phyloP scores from a whole-genome alignment of 2,113 vertebrate species.

The Miniopterus natalensis region DNA sequence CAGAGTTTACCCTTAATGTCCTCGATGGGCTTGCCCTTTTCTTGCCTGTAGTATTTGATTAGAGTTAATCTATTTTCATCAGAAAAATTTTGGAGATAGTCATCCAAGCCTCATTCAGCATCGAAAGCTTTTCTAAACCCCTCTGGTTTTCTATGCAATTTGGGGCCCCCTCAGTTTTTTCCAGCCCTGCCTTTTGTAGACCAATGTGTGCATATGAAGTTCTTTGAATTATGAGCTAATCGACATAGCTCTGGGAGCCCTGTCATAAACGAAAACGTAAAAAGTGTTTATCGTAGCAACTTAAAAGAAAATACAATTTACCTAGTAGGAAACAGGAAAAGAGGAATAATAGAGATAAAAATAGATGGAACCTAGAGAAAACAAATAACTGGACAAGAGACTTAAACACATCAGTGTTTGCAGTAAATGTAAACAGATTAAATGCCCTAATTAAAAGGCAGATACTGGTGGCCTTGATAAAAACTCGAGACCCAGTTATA shows the following conservation, averaged over 20 bases:
- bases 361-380: neutral
- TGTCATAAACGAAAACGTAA: neutral
- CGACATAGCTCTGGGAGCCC: neutral
- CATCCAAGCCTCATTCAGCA: neutral
- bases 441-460: neutral
- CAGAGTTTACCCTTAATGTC: neutral
- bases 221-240: neutral
- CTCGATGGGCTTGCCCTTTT: neutral
- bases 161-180: neutral
- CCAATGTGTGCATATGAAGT: neutral
- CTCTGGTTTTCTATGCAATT: neutral
- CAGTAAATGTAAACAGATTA: neutral
- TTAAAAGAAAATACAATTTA: neutral
- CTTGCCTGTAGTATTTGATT: neutral
- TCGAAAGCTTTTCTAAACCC: neutral
- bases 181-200: neutral
- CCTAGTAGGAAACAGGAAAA: neutral
- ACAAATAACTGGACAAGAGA: neutral
- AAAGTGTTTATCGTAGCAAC: neutral
- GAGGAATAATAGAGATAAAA: neutral
- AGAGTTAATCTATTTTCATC: conserved; percentile 16
- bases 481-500: neutral
- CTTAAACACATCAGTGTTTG: neutral
- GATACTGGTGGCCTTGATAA: neutral
- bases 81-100: conserved; percentile 5